A percentile compares a stretch with the other conserved stretches of the same genome.
phyloP scores from a whole-genome alignment of 1,140 invertebrate species.

The Araneus ventricosus region DNA sequence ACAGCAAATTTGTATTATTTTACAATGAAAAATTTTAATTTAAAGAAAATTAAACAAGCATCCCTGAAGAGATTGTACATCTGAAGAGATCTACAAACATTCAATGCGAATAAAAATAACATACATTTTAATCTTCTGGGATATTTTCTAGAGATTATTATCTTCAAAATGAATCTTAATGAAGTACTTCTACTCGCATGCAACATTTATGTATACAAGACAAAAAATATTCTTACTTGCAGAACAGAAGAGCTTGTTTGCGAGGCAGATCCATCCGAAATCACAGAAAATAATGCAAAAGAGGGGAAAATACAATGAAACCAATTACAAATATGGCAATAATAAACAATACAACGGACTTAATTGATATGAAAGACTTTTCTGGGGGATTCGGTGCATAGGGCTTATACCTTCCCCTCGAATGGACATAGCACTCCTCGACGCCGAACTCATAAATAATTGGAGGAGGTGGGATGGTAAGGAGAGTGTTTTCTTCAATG shows the following conservation, averaged over 20 bases:
- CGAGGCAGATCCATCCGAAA: background rate
- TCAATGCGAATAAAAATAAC: too few species aligned
- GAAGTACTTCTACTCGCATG: too few species aligned
- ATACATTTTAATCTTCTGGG: too few species aligned
- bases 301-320: constrained; percentile 77
- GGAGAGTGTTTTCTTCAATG: constrained; percentile 19
- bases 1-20: too few species aligned
- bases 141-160: too few species aligned
- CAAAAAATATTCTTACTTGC: background rate
- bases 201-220: too few species aligned
- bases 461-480: constrained; percentile 12
- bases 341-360: constrained; percentile 66
- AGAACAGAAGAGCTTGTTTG: background rate
- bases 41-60: too few species aligned
- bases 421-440: background rate
- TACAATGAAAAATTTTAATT: too few species aligned
- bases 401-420: background rate
- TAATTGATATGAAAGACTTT: constrained; percentile 72
- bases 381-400: background rate
- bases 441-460: constrained; percentile 7
- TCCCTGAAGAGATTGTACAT: too few species aligned
- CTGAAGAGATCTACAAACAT: too few species aligned
- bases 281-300: constrained; percentile 75
- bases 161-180: too few species aligned
- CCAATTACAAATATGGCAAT: constrained; percentile 76